Percentiles rank a stretch among this genome's conserved stretches.
Conservation (phyloP, 2,797 vertebrate species). For the Chaetophractus vellerosus region DNA sequence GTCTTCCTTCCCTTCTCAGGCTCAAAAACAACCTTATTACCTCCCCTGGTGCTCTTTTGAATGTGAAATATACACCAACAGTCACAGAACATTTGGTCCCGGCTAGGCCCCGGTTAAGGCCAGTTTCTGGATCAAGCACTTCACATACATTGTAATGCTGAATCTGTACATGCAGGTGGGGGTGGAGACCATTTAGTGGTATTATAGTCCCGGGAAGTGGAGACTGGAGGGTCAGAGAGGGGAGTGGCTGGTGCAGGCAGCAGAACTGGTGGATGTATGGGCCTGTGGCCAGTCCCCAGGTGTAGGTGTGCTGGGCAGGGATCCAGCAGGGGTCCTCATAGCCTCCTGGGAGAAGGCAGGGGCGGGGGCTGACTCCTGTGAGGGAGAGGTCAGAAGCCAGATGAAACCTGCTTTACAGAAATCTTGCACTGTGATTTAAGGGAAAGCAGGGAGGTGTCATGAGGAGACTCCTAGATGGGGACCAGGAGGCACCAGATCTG, state of each 20-base stretch:
- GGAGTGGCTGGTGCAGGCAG: background rate
- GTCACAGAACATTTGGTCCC: background rate
- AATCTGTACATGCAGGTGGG: background rate
- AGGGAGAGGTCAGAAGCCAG: background rate
- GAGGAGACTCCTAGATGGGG: background rate
- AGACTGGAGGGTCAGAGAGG: background rate
- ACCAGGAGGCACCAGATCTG: background rate
- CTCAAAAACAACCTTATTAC: conserved; percentile 54
- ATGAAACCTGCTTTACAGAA: background rate
- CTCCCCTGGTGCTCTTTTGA: background rate
- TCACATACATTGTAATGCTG: background rate
- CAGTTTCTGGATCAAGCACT: background rate
- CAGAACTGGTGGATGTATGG: background rate
- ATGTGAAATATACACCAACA: conserved; percentile 38
- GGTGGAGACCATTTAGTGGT: background rate
- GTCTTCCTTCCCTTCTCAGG: background rate
- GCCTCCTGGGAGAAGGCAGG: background rate
- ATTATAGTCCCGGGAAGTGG: background rate
- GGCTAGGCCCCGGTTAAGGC: background rate
- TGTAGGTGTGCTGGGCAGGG: background rate
- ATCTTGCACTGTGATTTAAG: background rate
- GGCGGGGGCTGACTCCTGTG: background rate
- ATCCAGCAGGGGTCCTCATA: background rate
- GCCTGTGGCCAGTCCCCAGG: background rate
- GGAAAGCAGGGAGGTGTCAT: background rate